These are phyloP conservation scores for Calyptommatus sinebrachiatus DNA, from an alignment of 2,113 vertebrate genomes.

Conservation along the genomic window DNA sequence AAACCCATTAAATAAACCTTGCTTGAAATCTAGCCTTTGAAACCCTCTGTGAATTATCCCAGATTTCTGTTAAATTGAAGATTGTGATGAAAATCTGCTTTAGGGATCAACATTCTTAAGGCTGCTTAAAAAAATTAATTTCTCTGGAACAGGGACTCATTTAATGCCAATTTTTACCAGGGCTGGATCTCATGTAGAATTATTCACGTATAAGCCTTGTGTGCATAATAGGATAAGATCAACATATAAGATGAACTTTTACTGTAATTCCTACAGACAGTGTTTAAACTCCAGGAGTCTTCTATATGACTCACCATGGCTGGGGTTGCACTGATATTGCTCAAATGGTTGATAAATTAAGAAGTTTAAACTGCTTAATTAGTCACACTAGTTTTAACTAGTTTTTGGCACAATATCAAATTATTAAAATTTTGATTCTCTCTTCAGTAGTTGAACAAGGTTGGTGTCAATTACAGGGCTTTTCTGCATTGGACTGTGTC, in stretches of 20 bases:
- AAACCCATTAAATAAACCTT: too few relatives aligned
- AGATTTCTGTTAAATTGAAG: constrained; percentile 21
- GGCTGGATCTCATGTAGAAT: background rate
- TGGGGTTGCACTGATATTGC: background rate
- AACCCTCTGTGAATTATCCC: background rate
- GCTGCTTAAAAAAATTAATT: background rate
- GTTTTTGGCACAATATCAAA: background rate
- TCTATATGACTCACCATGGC: background rate
- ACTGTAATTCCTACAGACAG: background rate
- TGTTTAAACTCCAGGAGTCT: background rate
- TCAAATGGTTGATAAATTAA: background rate
- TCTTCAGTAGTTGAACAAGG: too few relatives aligned
- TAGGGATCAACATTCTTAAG: background rate
- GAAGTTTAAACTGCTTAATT: background rate
- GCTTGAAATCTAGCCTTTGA: background rate
- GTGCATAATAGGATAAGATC: background rate
- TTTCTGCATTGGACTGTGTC: too few relatives aligned
- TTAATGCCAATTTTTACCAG: background rate
- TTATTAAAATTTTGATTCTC: too few relatives aligned
- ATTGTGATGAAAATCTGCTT: constrained; percentile 13
- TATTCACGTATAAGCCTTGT: background rate
- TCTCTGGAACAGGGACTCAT: background rate
- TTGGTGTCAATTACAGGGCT: too few relatives aligned
- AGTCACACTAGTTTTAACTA: background rate
- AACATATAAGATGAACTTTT: background rate